A percentile compares a stretch with the other conserved stretches of the same genome.
These are phyloP conservation scores for Strix uralensis DNA, from an alignment of 2,113 vertebrate genomes.

Conservation along the genomic window DNA sequence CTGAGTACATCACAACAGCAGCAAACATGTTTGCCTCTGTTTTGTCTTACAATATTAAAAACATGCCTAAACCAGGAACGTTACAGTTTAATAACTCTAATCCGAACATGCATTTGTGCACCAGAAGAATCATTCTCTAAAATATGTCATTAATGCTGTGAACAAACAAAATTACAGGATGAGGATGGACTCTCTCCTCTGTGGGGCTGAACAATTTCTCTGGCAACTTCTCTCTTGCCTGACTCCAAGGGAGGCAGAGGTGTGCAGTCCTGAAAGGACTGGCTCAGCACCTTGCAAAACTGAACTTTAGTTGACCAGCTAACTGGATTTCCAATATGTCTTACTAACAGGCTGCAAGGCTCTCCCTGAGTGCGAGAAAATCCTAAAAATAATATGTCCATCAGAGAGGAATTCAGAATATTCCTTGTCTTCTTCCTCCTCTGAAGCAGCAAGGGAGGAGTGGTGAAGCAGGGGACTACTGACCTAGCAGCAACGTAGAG, in stretches of 20 bases:
- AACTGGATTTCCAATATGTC: not conserved
- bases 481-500: slow-evolving; percentile 94
- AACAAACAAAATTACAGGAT: not conserved
- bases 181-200: not conserved
- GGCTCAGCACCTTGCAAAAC: not conserved
- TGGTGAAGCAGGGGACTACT: not conserved
- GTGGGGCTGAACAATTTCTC: not conserved
- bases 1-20: not conserved
- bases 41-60: not conserved
- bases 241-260: not conserved
- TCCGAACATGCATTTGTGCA: not conserved
- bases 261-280: not conserved
- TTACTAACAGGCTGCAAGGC: not conserved
- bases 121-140: not conserved
- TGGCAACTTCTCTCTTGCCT: not conserved
- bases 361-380: not conserved
- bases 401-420: not conserved
- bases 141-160: not conserved
- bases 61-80: not conserved
- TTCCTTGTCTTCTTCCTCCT: not conserved
- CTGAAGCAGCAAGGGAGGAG: not conserved
- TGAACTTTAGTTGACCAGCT: not conserved
- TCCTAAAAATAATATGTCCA: not conserved
- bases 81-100: not conserved
- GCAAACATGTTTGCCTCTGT: not conserved